These are phyloP conservation scores for Sitta europaea DNA, from an alignment of 2,113 vertebrate genomes.

Conservation along the genomic window DNA sequence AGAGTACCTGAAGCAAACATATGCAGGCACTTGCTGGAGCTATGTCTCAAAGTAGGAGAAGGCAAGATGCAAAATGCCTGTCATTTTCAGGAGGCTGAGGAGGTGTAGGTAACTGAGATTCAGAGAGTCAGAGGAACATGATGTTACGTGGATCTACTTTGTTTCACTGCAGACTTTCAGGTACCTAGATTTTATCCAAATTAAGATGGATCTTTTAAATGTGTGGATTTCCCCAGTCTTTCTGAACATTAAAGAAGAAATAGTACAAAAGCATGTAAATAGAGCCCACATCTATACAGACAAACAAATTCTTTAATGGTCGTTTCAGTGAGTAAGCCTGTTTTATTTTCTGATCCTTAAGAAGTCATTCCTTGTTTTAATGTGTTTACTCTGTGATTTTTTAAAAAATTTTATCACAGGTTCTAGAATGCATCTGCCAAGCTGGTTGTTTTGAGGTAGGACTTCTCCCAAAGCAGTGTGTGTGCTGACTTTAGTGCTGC, in stretches of 20 bases:
- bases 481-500: not conserved
- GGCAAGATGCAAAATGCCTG: not conserved
- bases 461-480: not conserved
- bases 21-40: not conserved
- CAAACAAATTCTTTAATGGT: not conserved
- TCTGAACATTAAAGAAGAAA: not conserved
- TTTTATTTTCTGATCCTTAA: not conserved
- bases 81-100: not conserved
- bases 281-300: not conserved
- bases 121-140: not conserved
- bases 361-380: not conserved
- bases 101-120: not conserved
- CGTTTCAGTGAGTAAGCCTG: not conserved
- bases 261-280: not conserved
- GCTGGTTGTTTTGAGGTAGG: not conserved
- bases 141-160: not conserved
- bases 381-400: not conserved
- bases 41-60: not conserved
- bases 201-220: not conserved
- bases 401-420: accelerated
- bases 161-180: not conserved
- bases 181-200: not conserved
- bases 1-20: not conserved
- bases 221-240: not conserved
- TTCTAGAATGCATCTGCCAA: not conserved